Evolutionary conservation across 2,113 vertebrate species (phyloP).

Genomic region (Bubalus kerabau): DNA sequence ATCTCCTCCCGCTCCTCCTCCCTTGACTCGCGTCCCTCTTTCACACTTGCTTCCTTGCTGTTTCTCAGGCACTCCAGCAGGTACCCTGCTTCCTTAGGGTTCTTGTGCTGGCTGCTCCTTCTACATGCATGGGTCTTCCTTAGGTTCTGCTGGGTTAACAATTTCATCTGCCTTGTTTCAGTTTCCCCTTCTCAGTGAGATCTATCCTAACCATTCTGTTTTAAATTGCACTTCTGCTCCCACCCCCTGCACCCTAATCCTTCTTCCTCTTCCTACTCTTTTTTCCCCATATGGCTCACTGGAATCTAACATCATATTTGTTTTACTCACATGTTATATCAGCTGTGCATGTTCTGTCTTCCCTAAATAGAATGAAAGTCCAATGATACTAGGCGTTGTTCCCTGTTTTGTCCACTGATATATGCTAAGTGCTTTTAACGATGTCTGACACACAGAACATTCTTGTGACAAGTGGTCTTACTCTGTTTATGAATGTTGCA

Average conservation of each 20-base stretch:
- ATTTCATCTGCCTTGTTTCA: background rate
- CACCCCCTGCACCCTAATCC: background rate
- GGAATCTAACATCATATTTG: background rate
- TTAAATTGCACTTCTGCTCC: background rate
- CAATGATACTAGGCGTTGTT: background rate
- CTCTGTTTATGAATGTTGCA: background rate
- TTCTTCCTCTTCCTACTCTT: background rate
- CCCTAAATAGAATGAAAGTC: background rate
- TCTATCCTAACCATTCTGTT: background rate
- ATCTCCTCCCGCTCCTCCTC: background rate
- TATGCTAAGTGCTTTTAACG: background rate
- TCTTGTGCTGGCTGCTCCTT: background rate
- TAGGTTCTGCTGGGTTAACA: background rate
- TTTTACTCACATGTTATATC: background rate
- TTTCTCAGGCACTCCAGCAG: background rate
- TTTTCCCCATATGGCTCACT: background rate
- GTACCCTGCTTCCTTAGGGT: background rate
- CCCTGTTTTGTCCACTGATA: background rate
- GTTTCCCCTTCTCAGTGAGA: background rate
- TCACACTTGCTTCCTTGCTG: background rate
- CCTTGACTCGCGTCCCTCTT: background rate
- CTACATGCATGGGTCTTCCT: background rate
- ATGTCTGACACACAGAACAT: background rate
- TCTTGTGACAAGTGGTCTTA: background rate
- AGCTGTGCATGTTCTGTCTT: background rate